phyloP scores from a whole-genome alignment of 2,888 invertebrate species.

The Hoplodrina ambigua region DNA sequence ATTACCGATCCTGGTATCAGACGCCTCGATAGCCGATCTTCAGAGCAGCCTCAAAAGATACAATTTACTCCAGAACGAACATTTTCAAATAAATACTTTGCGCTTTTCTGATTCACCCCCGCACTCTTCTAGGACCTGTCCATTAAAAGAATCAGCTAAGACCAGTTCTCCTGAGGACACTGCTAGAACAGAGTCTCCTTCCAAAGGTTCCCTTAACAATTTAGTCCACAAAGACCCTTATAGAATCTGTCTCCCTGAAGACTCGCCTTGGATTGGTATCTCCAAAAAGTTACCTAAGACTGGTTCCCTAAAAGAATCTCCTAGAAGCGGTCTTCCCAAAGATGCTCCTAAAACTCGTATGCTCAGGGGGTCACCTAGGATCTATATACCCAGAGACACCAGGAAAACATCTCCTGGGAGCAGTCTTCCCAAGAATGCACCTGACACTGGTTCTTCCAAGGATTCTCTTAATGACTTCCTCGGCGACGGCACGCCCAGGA shows the following conservation, averaged over 20 bases:
- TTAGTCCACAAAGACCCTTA: slow-evolving; percentile 15
- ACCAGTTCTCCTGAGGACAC: not conserved
- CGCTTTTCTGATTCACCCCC: not conserved
- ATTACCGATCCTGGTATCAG: slow-evolving; percentile 53
- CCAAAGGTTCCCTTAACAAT: slow-evolving; percentile 8
- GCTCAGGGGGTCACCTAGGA: not conserved
- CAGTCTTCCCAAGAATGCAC: not conserved
- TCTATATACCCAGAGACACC: not conserved
- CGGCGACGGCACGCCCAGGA: not conserved
- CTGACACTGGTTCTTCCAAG: slow-evolving; percentile 6
- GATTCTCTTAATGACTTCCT: slow-evolving; percentile 26
- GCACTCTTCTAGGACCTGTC: not conserved
- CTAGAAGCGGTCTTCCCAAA: not conserved
- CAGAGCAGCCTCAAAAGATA: slow-evolving; percentile 24
- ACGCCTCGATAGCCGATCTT: slow-evolving; percentile 45
- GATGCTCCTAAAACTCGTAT: not conserved
- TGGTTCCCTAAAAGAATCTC: not conserved
- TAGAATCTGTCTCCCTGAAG: not conserved
- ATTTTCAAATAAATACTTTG: slow-evolving; percentile 7
- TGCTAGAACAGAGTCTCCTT: not conserved
- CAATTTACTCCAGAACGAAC: slow-evolving; percentile 17
- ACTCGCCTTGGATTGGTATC: slow-evolving; percentile 6
- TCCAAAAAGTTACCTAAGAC: not conserved
- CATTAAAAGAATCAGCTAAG: not conserved
- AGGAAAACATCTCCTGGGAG: not conserved